Conservation (phyloP, 2,797 vertebrate species). For the Acomys russatus region DNA sequence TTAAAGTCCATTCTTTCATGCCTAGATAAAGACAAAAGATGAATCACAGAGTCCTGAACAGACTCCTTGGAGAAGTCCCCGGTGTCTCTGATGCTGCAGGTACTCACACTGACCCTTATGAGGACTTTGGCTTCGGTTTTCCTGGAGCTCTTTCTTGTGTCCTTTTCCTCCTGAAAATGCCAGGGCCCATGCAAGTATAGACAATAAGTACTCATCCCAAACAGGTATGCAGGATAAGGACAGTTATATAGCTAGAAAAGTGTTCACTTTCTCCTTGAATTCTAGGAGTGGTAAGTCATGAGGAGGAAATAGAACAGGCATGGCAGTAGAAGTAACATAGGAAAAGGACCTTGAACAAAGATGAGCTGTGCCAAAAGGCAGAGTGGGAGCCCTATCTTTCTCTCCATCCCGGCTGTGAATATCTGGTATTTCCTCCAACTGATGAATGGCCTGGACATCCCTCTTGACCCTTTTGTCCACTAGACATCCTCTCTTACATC, state of each 20-base stretch:
- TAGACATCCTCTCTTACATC: not conserved
- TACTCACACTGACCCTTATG: not conserved
- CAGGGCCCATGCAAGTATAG: fast-evolving
- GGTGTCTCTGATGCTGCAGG: fast-evolving
- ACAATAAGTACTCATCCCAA: not conserved
- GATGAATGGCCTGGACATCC: not conserved
- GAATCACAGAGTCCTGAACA: not conserved
- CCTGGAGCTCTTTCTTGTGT: not conserved
- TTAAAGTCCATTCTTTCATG: not conserved
- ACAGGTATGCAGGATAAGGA: not conserved
- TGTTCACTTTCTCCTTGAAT: not conserved
- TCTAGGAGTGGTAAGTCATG: not conserved
- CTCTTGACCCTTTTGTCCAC: not conserved
- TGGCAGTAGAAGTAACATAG: not conserved
- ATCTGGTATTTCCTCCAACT: not conserved
- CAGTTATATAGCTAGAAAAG: not conserved
- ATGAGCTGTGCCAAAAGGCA: not conserved
- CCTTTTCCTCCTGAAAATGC: not conserved
- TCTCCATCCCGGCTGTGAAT: not conserved
- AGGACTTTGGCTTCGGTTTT: fast-evolving
- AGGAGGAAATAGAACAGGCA: not conserved
- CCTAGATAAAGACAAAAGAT: not conserved
- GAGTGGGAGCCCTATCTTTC: not conserved
- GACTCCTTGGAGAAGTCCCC: not conserved
- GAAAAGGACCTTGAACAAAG: not conserved